Evolutionary conservation across 2,797 vertebrate genomes (phyloP).

Genomic region (Chaenodraco wilsoni): DNA sequence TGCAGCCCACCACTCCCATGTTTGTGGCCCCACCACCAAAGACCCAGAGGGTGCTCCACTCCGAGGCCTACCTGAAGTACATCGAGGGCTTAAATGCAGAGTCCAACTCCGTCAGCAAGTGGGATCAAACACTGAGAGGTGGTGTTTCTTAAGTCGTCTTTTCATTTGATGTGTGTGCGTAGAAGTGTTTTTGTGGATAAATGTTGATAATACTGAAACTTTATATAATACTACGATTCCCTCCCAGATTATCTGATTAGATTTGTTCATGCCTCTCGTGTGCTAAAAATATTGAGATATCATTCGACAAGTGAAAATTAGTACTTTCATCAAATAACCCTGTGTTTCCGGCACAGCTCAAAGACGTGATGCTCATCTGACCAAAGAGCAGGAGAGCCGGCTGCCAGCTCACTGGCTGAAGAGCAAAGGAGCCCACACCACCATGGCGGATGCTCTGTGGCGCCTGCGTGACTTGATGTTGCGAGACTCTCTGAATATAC

Average conservation of each 20-base stretch:
- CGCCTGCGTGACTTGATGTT: constrained; percentile 97
- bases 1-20: constrained; percentile 93
- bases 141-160: constrained; percentile 14
- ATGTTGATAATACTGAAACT: not conserved
- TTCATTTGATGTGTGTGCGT: not conserved
- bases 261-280: not conserved
- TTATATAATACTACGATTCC: not conserved
- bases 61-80: constrained; percentile 97
- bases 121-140: constrained; percentile 98
- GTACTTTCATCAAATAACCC: constrained; percentile 6
- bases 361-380: constrained; percentile 91
- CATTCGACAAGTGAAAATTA: not conserved
- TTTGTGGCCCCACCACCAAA: constrained; percentile 97
- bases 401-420: constrained; percentile 98
- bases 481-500: constrained; percentile 95
- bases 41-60: constrained; percentile 96
- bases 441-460: constrained; percentile 97
- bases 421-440: constrained; percentile 98
- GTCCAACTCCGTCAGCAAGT: constrained; percentile 94
- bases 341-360: constrained; percentile 84
- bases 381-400: constrained; percentile 96
- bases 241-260: not conserved
- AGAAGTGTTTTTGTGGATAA: not conserved
- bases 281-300: not conserved
- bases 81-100: constrained; percentile 97